Conservation (phyloP, 2,113 vertebrate species). For the Chamaetylas fuelleborni region DNA sequence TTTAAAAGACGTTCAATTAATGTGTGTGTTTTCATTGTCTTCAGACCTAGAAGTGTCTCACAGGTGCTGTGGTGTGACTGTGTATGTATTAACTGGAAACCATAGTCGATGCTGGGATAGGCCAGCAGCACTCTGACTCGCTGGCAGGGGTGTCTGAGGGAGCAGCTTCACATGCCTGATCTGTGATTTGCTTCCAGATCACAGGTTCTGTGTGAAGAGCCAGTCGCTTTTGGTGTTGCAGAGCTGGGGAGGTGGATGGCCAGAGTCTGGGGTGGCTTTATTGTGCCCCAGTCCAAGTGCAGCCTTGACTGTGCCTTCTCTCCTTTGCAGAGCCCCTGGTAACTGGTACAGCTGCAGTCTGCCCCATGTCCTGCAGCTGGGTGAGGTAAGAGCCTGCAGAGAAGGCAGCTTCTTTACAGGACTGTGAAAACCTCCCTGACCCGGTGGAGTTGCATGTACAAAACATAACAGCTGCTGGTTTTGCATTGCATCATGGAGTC, state of each 20-base stretch:
- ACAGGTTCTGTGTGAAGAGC: background rate
- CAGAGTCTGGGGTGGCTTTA: background rate
- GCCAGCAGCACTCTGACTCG: background rate
- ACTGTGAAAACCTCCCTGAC: background rate
- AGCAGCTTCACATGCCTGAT: accelerated
- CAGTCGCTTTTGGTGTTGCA: background rate
- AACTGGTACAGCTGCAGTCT: background rate
- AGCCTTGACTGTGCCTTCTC: background rate
- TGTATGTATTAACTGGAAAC: background rate
- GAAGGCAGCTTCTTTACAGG: background rate
- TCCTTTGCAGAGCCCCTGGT: background rate
- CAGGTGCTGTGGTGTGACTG: background rate
- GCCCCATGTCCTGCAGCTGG: background rate
- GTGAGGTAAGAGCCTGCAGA: background rate
- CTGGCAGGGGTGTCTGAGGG: accelerated
- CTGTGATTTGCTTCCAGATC: background rate
- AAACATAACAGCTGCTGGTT: background rate
- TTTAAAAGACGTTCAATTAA: background rate
- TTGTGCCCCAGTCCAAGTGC: accelerated
- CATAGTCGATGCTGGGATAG: accelerated
- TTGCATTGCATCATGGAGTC: background rate
- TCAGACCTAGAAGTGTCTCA: background rate
- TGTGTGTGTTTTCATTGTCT: background rate
- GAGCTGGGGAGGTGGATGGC: background rate
- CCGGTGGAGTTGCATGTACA: background rate